A percentile compares a stretch with the other conserved stretches of the same genome.
These are phyloP conservation scores for Myxocyprinus asiaticus DNA, from an alignment of 2,113 vertebrate species.

Conservation along the genomic window DNA sequence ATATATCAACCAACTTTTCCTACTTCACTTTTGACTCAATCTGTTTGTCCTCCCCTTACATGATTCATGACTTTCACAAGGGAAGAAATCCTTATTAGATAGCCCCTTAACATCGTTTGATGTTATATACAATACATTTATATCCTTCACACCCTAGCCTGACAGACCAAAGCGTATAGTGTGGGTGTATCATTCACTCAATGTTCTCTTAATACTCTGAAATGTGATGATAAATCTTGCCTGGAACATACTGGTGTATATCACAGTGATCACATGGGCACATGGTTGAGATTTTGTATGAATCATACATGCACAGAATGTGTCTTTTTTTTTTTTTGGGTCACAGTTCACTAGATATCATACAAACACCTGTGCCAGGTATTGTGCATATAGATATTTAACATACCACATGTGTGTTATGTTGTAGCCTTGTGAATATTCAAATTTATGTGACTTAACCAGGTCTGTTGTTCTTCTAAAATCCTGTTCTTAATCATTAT, in stretches of 20 bases:
- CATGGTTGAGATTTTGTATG: conserved; percentile 2
- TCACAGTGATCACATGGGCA: conserved; percentile 2
- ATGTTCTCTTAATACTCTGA: conserved; percentile 7
- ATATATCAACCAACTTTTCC: not conserved
- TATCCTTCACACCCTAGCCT: not conserved
- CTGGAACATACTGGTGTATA: conserved; percentile 18
- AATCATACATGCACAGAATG: not conserved
- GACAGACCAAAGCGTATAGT: conserved; percentile 10
- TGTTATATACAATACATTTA: not conserved
- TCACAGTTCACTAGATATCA: too few relatives aligned
- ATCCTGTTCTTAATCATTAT: too few relatives aligned
- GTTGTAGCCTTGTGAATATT: too few relatives aligned
- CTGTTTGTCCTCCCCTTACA: not conserved
- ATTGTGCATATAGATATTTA: too few relatives aligned
- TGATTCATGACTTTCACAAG: too few relatives aligned
- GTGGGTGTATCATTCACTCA: conserved; percentile 29
- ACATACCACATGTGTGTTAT: too few relatives aligned
- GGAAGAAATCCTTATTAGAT: too few relatives aligned
- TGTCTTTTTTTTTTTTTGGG: too few relatives aligned
- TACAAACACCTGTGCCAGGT: too few relatives aligned
- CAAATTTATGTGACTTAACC: too few relatives aligned
- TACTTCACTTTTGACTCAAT: too few relatives aligned
- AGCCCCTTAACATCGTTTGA: too few relatives aligned
- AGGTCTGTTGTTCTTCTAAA: not conserved
- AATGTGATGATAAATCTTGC: conserved; percentile 22